Base-by-base conservation (phyloP, 2,888 invertebrate species). In the Agrilus cyanescens region DNA sequence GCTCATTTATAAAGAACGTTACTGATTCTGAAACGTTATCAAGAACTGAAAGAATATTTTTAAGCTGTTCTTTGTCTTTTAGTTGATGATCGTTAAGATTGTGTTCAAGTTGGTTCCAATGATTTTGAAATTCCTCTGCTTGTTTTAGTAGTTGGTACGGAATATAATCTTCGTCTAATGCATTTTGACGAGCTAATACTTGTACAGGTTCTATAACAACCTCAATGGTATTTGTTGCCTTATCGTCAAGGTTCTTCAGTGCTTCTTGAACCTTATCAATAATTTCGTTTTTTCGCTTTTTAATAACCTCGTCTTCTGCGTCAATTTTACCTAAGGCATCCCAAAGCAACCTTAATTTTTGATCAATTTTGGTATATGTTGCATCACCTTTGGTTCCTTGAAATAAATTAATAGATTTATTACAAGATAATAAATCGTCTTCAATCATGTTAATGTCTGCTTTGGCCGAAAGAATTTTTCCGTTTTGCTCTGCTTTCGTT, bases 401-500 rank as follows among this genome's bases (percentile, higher is more conserved):
- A 36, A 43, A 47, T 7, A 38, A 38, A 15, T 47, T 47, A 4
- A 47, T 37, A 7, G 46, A 35, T 3, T 38, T 44, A 13, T 46
- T 50, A 4, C 51, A 14, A 12, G 14, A 29, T 16, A 45, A 16
- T 12, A 53, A 36, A 13, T 49, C 45, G 16, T 50, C 46, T 37
- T 44, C 43, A 4, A 50, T 43, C 15, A 42, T 38, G 12, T 46
- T 41, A 16, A 54, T 43, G 12, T 45, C 45, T 40, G 45, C 43
- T 12, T 46, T 44, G 3, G 41, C 38, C 12, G 37, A 40, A 13
- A 42, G 41, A 36, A 49, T 46, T n/a, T 32, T 37, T 12, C 30
- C 43, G 25, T 50, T 53, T 40, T 48, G 49, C 10, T 52, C 50
- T 2, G 50, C 48, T 38, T 46, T 43, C 1, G 37, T 46, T n/a